phyloP scores from a whole-genome alignment of 2,113 vertebrate genomes.

The Genyomyrus donnyi region DNA sequence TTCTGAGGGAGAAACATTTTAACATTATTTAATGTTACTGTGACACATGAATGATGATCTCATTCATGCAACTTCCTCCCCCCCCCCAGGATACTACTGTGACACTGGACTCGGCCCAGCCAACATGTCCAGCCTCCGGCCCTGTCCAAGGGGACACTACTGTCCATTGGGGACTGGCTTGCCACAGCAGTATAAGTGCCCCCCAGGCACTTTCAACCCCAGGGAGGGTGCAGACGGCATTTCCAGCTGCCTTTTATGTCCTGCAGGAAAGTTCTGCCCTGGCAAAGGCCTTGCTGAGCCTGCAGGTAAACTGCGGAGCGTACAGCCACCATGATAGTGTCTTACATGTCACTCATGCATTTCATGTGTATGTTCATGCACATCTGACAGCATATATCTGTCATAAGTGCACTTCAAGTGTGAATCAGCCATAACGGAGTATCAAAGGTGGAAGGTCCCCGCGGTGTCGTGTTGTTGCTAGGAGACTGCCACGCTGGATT shows the following conservation, averaged over 20 bases:
- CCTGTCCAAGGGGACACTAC: constrained; percentile 75
- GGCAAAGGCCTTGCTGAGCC: constrained; percentile 63
- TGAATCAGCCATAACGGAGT: background rate
- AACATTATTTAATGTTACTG: background rate
- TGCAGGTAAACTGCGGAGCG: constrained; percentile 58
- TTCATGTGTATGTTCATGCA: background rate
- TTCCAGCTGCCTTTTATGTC: constrained; percentile 64
- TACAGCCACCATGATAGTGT: background rate
- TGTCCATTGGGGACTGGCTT: constrained; percentile 70
- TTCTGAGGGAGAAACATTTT: background rate
- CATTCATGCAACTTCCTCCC: too few species aligned
- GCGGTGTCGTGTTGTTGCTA: constrained; percentile 28
- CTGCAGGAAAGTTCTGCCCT: constrained; percentile 75
- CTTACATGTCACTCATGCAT: background rate
- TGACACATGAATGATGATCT: background rate
- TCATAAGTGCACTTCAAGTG: background rate
- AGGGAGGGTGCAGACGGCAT: constrained; percentile 43
- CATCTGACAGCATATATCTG: background rate
- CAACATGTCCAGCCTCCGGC: constrained; percentile 58
- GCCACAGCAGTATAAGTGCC: constrained; percentile 70
- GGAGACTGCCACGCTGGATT: constrained; percentile 73
- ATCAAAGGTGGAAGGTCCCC: background rate
- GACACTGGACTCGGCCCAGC: constrained; percentile 53
- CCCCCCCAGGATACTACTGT: constrained; percentile 73
- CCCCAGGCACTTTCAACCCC: constrained; percentile 70